A percentile compares a stretch with the other conserved stretches of the same genome.
Evolutionary conservation across 1,140 invertebrate genomes (phyloP).

Genomic region (Aphis craccivora): DNA sequence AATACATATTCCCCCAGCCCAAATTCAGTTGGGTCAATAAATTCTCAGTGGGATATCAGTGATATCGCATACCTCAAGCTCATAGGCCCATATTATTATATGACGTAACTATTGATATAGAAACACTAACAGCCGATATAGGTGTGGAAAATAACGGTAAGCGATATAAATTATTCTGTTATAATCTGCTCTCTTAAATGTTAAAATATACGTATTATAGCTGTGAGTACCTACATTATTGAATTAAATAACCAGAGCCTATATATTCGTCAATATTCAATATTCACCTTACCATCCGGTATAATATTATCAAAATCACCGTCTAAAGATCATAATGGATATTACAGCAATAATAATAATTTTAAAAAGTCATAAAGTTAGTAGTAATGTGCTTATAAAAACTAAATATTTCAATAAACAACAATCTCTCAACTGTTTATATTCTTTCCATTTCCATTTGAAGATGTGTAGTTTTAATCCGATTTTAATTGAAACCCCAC

Average conservation of each 20-base stretch:
- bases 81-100: neutral
- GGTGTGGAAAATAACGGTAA: neutral
- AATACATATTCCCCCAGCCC: neutral
- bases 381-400: neutral
- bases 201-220: neutral
- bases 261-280: neutral
- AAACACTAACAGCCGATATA: neutral
- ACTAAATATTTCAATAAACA: neutral
- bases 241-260: neutral
- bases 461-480: constrained; percentile 2
- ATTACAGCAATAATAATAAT: neutral
- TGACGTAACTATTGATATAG: neutral
- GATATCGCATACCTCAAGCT: no score
- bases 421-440: neutral
- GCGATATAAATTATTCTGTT: neutral
- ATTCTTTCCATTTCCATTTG: neutral
- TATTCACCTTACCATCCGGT: neutral
- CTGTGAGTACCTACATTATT: neutral
- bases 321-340: neutral
- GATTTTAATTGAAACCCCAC: constrained; percentile 11
- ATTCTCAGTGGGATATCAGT: neutral
- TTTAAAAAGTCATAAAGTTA: neutral
- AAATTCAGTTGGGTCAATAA: neutral
- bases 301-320: neutral
- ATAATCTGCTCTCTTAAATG: neutral